Percentiles rank a stretch among this genome's conserved stretches.
Evolutionary conservation across 2,113 vertebrate species (phyloP).

Genomic region (Clarias batrachus): DNA sequence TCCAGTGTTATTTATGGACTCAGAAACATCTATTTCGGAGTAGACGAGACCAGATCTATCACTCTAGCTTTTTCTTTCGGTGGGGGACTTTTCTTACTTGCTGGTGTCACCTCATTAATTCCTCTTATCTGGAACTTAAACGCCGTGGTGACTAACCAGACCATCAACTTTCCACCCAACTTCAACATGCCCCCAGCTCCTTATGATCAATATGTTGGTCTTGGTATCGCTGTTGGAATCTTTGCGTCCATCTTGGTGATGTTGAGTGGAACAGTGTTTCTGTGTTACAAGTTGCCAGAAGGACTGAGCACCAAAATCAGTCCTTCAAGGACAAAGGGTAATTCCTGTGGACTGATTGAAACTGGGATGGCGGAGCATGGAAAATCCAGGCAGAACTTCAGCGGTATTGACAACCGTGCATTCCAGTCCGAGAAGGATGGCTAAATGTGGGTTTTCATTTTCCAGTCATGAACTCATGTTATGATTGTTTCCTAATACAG

Average conservation of each 20-base stretch:
- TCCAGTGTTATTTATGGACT: conserved; percentile 61
- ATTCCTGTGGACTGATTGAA: not conserved
- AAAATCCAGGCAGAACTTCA: not conserved
- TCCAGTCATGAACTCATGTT: not conserved
- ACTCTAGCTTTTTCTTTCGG: conserved; percentile 45
- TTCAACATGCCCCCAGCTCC: conserved; percentile 73
- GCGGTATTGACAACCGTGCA: conserved; percentile 52
- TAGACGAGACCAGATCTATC: not conserved
- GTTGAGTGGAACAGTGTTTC: conserved; percentile 66
- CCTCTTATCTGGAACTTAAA: conserved; percentile 70
- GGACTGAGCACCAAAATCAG: not conserved
- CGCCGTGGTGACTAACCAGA: conserved; percentile 69
- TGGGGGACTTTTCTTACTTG: conserved; percentile 59
- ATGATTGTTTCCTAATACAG: not conserved
- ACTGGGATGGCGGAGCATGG: not conserved
- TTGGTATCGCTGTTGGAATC: conserved; percentile 65
- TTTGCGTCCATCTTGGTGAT: conserved; percentile 65
- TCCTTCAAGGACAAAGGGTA: not conserved
- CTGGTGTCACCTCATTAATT: conserved; percentile 59
- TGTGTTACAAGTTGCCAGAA: conserved; percentile 58
- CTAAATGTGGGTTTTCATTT: not conserved
- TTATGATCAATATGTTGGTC: conserved; percentile 59
- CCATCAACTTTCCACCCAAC: conserved; percentile 71
- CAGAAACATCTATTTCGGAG: conserved; percentile 66
- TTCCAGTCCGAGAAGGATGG: conserved; percentile 52